Conservation (phyloP, 2,113 vertebrate species). For the Pomatostomus ruficeps region DNA sequence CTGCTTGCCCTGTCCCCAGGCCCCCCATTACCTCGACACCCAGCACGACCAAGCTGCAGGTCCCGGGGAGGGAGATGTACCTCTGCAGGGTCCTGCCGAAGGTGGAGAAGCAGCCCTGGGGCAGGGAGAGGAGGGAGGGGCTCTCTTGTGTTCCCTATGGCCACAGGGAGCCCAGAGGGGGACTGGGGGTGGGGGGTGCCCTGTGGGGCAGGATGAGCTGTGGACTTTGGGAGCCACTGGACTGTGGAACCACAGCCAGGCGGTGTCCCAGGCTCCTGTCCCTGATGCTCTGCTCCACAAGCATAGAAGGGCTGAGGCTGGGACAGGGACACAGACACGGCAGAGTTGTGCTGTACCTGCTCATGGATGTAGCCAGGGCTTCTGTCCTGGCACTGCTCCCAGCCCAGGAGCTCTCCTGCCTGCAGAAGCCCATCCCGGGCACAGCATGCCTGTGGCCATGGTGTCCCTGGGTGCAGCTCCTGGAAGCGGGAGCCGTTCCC, state of each 20-base stretch:
- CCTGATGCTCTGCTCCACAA: not conserved
- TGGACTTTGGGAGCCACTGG: not conserved
- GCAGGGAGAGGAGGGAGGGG: not conserved
- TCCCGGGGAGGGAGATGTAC: not conserved
- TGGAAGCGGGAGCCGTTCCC: conserved; percentile 47
- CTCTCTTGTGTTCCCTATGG: accelerated
- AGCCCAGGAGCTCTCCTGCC: not conserved
- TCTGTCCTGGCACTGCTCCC: not conserved
- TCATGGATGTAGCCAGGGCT: conserved; percentile 14
- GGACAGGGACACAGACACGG: not conserved
- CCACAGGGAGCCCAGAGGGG: not conserved
- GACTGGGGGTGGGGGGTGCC: accelerated
- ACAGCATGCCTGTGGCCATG: conserved; percentile 47
- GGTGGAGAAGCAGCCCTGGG: conserved; percentile 44
- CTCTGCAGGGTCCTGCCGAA: not conserved
- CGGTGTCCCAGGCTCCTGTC: not conserved
- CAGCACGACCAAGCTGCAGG: conserved; percentile 23
- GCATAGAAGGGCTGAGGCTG: not conserved
- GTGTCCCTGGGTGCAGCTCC: conserved; percentile 6
- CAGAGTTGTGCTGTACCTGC: not conserved
- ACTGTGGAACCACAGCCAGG: not conserved
- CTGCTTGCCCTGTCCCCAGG: not conserved
- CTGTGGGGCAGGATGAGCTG: not conserved
- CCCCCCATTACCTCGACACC: conserved; percentile 1
- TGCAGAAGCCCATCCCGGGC: not conserved